Base-by-base conservation (phyloP, 2,797 vertebrate species). In the Lophotriccus pileatus region DNA sequence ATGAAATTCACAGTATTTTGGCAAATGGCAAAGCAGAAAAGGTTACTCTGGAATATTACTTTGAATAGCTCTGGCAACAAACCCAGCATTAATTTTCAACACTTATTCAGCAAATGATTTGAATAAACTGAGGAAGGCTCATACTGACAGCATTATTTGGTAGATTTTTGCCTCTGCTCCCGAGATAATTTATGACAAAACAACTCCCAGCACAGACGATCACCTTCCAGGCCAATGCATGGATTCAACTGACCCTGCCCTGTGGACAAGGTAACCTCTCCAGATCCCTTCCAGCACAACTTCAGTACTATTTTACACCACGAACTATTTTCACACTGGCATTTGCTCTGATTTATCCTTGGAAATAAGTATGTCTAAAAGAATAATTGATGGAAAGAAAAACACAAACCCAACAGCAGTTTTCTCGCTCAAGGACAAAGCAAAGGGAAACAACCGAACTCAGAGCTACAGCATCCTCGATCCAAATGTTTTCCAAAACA, bases 401-500 rank as follows among this genome's bases (percentile, higher is more conserved):
- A 59, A 7, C 13, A 77, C 25, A 93, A 84, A 84, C 43, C 32
- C 39, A 81, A 62, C 20, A 88, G 72, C 73, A 90, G 55, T 66
- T 90, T 78, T 69, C 62, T 88, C 4, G 2, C 69, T 88, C 76
- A 91, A 94, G 88, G 91, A 93, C 88, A 91, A 95, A 92, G 66
- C 56, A 62, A 91, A 92, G 39, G 62, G 50, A 94, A 94, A 90
- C 66, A 90, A 94, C 66, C 73, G 82, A 91, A 73, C 3, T 0
- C 12, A 12, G 69, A 93, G 28, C 76, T 62, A 84, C 0, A 0
- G 55, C 64, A 86, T 91, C 69, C 73, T 90, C 3, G 0, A 81
- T 84, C 63, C 85, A 93, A 95, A 90, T 84, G 77, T 93, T 94
- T 95, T 78, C 94, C 92, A 93, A 94, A 95, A 94, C 86, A 87